Evolutionary conservation across 2,888 invertebrate species (phyloP).

Genomic region (Leucania comma): DNA sequence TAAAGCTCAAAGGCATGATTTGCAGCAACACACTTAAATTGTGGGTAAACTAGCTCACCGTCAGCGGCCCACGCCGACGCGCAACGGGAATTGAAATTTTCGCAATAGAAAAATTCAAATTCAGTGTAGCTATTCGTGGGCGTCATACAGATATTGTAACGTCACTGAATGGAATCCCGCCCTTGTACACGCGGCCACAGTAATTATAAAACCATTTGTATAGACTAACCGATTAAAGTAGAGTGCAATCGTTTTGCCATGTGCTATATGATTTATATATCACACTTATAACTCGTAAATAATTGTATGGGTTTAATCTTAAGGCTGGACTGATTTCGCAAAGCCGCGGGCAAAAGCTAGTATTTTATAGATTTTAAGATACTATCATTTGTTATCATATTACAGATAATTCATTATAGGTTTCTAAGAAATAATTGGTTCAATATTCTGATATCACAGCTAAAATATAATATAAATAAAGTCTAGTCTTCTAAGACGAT

Average conservation of each 20-base stretch:
- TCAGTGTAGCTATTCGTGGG: conserved; percentile 41
- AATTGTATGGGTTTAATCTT: conserved; percentile 8
- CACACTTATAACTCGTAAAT: conserved; percentile 17
- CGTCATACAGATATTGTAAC: conserved; percentile 51
- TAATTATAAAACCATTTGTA: conserved; percentile 59
- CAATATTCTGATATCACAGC: background rate
- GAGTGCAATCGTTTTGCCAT: conserved; percentile 28
- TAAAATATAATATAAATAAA: conserved; percentile 15
- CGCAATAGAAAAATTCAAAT: conserved; percentile 54
- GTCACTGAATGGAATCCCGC: conserved; percentile 44
- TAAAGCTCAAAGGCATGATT: conserved; percentile 64
- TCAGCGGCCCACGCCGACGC: conserved; percentile 29
- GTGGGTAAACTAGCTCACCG: conserved; percentile 18
- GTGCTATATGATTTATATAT: too few species aligned
- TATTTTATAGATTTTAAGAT: conserved; percentile 22
- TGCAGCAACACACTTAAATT: conserved; percentile 53
- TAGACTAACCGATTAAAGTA: conserved; percentile 31
- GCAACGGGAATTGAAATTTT: conserved; percentile 45
- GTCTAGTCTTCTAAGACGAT: background rate
- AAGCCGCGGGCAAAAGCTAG: too few species aligned
- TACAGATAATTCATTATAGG: conserved; percentile 20
- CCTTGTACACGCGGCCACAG: conserved; percentile 35
- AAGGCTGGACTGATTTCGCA: too few species aligned
- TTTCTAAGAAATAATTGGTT: conserved; percentile 20
- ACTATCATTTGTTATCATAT: conserved; percentile 7